Evolutionary conservation across 2,113 vertebrate genomes (phyloP).

Genomic region (Sciurus niger): DNA sequence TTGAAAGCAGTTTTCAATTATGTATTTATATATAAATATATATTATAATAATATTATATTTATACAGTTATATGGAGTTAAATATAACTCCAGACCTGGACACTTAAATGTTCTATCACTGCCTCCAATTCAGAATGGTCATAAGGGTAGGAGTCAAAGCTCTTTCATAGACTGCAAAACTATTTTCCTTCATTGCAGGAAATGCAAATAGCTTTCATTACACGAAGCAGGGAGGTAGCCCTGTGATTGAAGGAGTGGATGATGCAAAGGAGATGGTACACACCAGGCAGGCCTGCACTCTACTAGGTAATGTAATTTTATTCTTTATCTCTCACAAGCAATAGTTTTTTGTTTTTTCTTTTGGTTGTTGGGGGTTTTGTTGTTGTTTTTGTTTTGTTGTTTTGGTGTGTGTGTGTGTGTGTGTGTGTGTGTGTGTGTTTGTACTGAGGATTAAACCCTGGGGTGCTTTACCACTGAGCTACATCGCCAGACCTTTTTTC

Average conservation of each 20-base stretch:
- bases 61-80: too few relatives aligned
- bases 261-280: conserved; percentile 95
- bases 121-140: not conserved
- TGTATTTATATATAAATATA: not conserved
- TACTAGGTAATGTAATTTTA: conserved; percentile 92
- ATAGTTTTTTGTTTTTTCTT: not conserved
- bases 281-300: conserved; percentile 94
- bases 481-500: too few relatives aligned
- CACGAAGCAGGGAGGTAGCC: conserved; percentile 95
- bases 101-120: not conserved
- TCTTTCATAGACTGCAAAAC: conserved; percentile 4
- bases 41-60: too few relatives aligned
- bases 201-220: conserved; percentile 94
- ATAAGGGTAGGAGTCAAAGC: not conserved
- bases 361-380: too few relatives aligned
- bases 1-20: not conserved
- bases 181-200: conserved; percentile 85
- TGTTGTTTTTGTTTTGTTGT: too few relatives aligned
- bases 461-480: too few relatives aligned
- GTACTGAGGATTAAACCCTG: too few relatives aligned
- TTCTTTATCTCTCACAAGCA: not conserved
- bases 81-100: not conserved
- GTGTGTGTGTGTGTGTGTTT: too few relatives aligned
- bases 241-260: conserved; percentile 95
- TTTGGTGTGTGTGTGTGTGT: too few relatives aligned